phyloP scores from a whole-genome alignment of 2,797 vertebrate genomes.

The Dryobates pubescens region DNA sequence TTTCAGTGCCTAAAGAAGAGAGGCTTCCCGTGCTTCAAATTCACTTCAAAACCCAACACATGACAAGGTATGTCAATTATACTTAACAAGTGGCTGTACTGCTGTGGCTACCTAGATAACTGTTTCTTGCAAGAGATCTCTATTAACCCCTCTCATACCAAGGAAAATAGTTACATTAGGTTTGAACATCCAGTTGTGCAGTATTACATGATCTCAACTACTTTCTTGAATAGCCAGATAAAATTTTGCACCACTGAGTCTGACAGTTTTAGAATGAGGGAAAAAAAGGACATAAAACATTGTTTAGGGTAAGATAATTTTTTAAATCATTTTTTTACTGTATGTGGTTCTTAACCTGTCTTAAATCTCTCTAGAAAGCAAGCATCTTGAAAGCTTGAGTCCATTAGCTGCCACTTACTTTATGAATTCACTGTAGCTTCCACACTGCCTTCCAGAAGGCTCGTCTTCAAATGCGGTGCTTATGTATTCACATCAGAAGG shows the following conservation, averaged over 20 bases:
- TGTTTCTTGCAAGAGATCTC: neutral
- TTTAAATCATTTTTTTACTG: neutral
- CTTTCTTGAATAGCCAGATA: neutral
- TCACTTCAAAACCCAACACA: neutral
- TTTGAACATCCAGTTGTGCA: neutral
- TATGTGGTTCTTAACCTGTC: neutral
- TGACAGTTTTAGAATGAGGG: neutral
- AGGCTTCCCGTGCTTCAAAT: neutral
- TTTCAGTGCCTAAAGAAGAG: conserved; percentile 26
- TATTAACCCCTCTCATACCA: neutral
- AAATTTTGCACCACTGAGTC: neutral
- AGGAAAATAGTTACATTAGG: neutral
- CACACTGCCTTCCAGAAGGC: neutral
- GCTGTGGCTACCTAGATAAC: conserved; percentile 30
- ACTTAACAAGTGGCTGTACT: neutral
- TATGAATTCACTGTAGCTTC: neutral
- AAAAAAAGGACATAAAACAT: neutral
- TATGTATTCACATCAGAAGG: neutral
- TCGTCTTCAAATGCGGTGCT: neutral
- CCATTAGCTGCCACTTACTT: neutral
- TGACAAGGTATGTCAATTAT: neutral
- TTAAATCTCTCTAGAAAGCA: neutral
- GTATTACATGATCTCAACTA: neutral
- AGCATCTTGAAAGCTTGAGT: neutral
- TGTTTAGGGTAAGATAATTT: neutral